phyloP scores from a whole-genome alignment of 1,140 invertebrate species.

The Spodoptera litura region DNA sequence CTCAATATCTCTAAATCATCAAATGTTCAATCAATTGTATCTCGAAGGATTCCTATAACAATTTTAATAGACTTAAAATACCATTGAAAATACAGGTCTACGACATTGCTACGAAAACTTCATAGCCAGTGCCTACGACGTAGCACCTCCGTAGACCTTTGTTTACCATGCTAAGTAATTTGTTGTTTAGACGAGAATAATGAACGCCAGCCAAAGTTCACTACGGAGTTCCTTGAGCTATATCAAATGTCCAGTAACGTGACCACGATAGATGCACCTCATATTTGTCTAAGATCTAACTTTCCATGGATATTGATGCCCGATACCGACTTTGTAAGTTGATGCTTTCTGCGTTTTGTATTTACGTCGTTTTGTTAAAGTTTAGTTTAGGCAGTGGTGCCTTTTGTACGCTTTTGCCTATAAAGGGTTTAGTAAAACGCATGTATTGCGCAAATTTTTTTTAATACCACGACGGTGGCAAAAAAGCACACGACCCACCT shows the following conservation, averaged over 20 bases:
- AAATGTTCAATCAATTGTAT: no score
- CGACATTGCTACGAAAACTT: background rate
- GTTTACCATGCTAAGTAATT: background rate
- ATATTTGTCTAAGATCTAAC: constrained; percentile 71
- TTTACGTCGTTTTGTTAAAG: background rate
- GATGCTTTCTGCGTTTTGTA: background rate
- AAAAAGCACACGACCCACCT: no score
- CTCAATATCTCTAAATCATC: no score
- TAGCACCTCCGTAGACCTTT: background rate
- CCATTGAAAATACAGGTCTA: background rate
- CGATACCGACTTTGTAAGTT: constrained; percentile 72
- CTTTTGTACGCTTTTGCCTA: no score
- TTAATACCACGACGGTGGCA: no score
- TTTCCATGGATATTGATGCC: constrained; percentile 81
- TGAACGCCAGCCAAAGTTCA: constrained; percentile 73
- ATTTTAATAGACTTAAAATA: no score
- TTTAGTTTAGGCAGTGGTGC: no score
- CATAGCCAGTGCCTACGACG: constrained; percentile 2
- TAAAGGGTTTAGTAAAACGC: no score
- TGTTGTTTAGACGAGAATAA: constrained; percentile 74
- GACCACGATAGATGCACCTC: constrained; percentile 73
- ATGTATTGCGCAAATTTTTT: no score
- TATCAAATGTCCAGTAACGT: constrained; percentile 76
- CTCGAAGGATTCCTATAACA: no score
- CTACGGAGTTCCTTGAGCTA: constrained; percentile 72